phyloP scores from a whole-genome alignment of 92 coral and sea anemone species.

The Metridium senile region DNA sequence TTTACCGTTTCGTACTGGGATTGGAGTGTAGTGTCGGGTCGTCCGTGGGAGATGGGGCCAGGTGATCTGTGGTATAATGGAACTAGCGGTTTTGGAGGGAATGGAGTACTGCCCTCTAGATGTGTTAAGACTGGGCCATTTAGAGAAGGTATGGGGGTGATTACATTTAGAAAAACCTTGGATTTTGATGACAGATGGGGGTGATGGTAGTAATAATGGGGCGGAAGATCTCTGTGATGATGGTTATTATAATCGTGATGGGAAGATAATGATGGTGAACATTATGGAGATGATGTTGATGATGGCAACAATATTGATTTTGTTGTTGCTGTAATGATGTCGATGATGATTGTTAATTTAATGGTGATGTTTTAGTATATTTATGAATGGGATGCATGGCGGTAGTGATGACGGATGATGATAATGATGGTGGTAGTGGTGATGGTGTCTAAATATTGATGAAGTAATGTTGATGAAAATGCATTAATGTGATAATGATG shows the following conservation, averaged over 20 bases:
- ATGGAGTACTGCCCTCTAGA: slow-evolving; percentile 45
- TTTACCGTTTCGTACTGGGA: slow-evolving; percentile 93
- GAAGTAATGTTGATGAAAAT: no score
- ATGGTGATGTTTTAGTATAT: no score
- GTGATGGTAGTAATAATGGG: not conserved
- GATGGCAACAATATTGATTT: no score
- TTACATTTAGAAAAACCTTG: not conserved
- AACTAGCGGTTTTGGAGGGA: slow-evolving; percentile 81
- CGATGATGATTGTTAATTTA: no score
- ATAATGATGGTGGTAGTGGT: not conserved
- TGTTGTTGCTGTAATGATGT: no score
- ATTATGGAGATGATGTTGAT: no score
- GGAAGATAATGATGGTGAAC: no score
- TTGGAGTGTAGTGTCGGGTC: slow-evolving; percentile 62
- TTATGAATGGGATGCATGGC: no score
- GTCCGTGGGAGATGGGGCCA: slow-evolving; percentile 45
- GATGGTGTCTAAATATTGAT: no score
- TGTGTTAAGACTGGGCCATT: slow-evolving; percentile 91
- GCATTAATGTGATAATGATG: no score
- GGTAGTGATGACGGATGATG: not conserved
- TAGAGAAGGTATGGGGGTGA: slow-evolving; percentile 28
- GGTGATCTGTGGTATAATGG: slow-evolving; percentile 73
- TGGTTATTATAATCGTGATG: no score
- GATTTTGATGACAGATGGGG: not conserved
- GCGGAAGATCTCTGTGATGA: no score